Evolutionary conservation across 2,113 vertebrate species (phyloP), one percentile per base, ranked within the genome.

Genomic region (Ameiurus melas): DNA sequence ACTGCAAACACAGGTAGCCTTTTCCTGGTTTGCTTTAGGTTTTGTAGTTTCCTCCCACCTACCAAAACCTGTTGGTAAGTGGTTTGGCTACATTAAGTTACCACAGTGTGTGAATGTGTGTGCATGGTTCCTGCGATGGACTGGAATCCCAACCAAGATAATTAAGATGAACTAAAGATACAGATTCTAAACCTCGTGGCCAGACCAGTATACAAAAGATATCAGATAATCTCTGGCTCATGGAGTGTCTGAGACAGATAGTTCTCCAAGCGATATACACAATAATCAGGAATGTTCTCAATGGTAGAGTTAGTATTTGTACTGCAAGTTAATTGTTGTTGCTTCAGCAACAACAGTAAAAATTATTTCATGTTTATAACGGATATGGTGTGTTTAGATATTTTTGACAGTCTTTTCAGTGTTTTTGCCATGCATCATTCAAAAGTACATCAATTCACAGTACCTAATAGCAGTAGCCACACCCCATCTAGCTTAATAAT

Each of bases 401-500:
- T 75, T 75, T 79, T 33, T 80, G 43, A 4, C 16, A 58, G 55
- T 62, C n/a, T 88, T 75, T 55, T 57, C 22, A 14, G 43, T 51
- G 4, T 77, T 51, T 33, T n/a, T 66, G n/a, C 6, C 47, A 43
- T 84, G 33, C 64, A 14, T 73, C n/a, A 30, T 43, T 58, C 39
- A 71, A 64, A n/a, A 75, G 60, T 33, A 12, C 47, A 66, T 60
- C 33, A 78, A 36, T 86, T 83, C 39, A 83, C 17, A 17, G 30
- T 83, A 47, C 20, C 16, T 64, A 20, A 7, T 0, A 77, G 16
- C 36, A 86, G 53, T 53, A 60, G 36, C 47, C 73, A 83, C 22
- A 64, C 12, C 86, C 47, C 39, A 66, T 68, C 39, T 30, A 84
- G 53, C 47, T 47, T 77, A 36, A 47, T 39, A 80, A 87, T 51